Conservation (phyloP, 2,113 vertebrate genomes). For the Ciconia boyciana region DNA sequence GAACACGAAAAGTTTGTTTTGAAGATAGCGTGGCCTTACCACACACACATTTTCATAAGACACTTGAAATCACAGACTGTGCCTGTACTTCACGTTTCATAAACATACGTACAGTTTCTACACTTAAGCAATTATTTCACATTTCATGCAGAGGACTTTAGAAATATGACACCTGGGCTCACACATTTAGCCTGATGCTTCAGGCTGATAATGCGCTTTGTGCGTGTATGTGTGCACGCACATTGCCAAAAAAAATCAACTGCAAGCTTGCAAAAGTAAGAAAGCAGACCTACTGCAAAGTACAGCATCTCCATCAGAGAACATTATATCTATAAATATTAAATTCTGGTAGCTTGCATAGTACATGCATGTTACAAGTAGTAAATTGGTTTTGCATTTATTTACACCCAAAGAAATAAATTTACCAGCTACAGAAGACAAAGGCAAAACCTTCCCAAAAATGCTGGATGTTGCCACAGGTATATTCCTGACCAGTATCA, state of each 20-base stretch:
- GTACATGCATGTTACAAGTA: background rate
- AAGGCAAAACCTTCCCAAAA: background rate
- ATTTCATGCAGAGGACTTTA: background rate
- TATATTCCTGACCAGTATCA: background rate
- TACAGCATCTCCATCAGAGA: background rate
- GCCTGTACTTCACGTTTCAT: background rate
- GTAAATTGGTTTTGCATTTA: background rate
- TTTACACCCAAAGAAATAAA: background rate
- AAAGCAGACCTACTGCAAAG: background rate
- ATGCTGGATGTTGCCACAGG: background rate
- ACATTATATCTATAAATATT: background rate
- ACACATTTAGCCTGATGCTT: background rate
- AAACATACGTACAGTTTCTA: background rate
- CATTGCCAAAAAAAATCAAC: background rate
- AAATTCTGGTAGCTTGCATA: background rate
- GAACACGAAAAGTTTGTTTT: background rate
- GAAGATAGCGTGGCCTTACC: background rate
- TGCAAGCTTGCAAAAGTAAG: background rate
- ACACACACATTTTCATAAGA: background rate
- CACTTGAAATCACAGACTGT: background rate
- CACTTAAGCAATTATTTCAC: background rate
- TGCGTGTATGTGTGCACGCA: fast-evolving
- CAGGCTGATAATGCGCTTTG: background rate
- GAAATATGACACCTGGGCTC: background rate
- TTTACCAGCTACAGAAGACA: background rate